These are phyloP conservation scores for Stenichneumon culpator DNA, from an alignment of 2,888 invertebrate species.

Conservation along the genomic window DNA sequence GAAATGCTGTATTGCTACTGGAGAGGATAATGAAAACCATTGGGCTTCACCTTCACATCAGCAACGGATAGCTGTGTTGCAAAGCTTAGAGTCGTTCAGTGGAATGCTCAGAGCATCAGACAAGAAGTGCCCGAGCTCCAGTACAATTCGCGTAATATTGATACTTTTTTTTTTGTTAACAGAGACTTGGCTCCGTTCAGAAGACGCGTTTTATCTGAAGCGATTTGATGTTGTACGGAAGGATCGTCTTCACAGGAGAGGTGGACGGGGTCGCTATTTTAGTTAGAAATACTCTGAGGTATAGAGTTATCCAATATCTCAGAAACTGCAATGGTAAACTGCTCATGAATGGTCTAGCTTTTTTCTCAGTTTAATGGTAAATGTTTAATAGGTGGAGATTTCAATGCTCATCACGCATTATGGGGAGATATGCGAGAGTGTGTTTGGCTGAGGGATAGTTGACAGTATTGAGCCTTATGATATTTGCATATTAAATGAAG, in stretches of 20 bases:
- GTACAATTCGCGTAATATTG: conserved; percentile 20
- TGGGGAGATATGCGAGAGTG: conserved; percentile 39
- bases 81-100: conserved; percentile 29
- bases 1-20: neutral
- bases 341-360: conserved; percentile 33
- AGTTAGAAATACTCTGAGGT: conserved; percentile 37
- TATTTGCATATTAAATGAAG: conserved; percentile 41
- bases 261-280: conserved; percentile 55
- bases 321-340: conserved; percentile 36
- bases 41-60: neutral
- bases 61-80: conserved; percentile 12
- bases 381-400: conserved; percentile 54
- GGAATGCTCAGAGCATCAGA: conserved; percentile 53
- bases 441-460: conserved; percentile 18
- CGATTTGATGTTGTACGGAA: conserved; percentile 51
- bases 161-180: conserved; percentile 56
- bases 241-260: conserved; percentile 18
- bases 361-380: conserved; percentile 52
- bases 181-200: conserved; percentile 53
- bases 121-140: conserved; percentile 45
- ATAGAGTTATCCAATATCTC: conserved; percentile 7
- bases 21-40: conserved; percentile 17
- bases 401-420: conserved; percentile 51
- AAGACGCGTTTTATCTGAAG: conserved; percentile 18
- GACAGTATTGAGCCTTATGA: conserved; percentile 26